Base-by-base conservation (phyloP, 1,140 invertebrate species). In the Hestina assimilis region DNA sequence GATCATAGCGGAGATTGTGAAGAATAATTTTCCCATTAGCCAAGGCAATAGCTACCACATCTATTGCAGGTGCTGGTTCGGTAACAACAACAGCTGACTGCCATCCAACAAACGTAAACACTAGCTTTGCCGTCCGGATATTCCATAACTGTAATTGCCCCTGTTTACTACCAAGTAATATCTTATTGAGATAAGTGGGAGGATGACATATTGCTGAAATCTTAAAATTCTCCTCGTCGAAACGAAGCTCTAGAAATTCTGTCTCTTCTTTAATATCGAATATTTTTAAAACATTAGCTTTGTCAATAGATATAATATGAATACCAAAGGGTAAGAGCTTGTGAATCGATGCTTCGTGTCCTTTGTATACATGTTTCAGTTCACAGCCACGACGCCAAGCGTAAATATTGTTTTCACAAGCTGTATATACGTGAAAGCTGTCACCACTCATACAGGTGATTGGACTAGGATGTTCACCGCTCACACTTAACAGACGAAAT, bases 141-240 rank as follows among this genome's bases (percentile, higher is more conserved):
- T 99, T 99, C 95, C 96, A 97, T 38, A 99, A 82, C 69, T 98
- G 96, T 54, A 99, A 62, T 26, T 90, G 79, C 0, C 98, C 98
- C 83, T 99, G 96, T 46, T 93, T 90, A 67, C 96, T 98, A 8
- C 95, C 98, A 40, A 99, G 83, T n/a, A 99, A 79, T 40, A 99
- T 92, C 90, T 99, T 99, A 79, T 99, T 99, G 1, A 97, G 81
- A 76, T 99, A 99, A 0, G 97, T 97, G 35, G 91, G 93, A 1
- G 97, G 98, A 91, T 99, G 98, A 40, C 94, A 89, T 1, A 98
- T 59, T 0, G 94, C 89, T 0, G 94, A 93, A 7, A 98, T 93
- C 70, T 93, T 89, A 78, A 98, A 98, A 9, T 83, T 81, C 0
- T 91, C 79, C n/a, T 90, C 89, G 60, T 92, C 90, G 75, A 97